Conservation (phyloP, 30 jellyfish, hydroid and myxozoan species). For the Hydra vulgaris region DNA sequence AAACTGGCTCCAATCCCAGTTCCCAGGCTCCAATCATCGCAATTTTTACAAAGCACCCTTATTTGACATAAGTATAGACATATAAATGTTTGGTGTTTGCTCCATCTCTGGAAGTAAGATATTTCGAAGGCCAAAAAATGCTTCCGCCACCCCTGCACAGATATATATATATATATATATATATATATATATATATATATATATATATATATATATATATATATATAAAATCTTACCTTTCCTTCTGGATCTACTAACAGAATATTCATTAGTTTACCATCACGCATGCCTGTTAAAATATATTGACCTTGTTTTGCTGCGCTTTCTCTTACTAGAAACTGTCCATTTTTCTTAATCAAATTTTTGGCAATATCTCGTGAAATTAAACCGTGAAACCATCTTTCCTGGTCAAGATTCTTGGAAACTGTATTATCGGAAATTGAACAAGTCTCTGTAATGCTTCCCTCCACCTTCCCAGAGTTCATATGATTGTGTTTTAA, state of each 20-base stretch:
- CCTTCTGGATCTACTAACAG: constrained; percentile 77
- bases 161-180: not conserved
- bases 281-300: constrained; percentile 46
- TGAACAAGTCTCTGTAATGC: not conserved
- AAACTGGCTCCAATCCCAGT: too few relatives aligned
- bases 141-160: not conserved
- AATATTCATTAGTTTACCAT: constrained; percentile 31
- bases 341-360: constrained; percentile 28
- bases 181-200: too few relatives aligned
- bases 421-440: not conserved
- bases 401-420: not conserved
- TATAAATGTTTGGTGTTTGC: too few relatives aligned
- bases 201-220: too few relatives aligned
- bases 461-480: not conserved
- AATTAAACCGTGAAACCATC: constrained; percentile 85
- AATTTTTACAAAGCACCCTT: too few relatives aligned
- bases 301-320: constrained; percentile 22
- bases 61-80: too few relatives aligned
- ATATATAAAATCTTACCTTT: constrained; percentile 54
- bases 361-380: constrained; percentile 64
- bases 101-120: too few relatives aligned
- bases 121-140: not conserved
- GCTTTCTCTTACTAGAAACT: constrained; percentile 40
- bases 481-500: too few relatives aligned
- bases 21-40: too few relatives aligned